Base-by-base conservation (phyloP, 2,113 vertebrate genomes). In the Nymphicus hollandicus region DNA sequence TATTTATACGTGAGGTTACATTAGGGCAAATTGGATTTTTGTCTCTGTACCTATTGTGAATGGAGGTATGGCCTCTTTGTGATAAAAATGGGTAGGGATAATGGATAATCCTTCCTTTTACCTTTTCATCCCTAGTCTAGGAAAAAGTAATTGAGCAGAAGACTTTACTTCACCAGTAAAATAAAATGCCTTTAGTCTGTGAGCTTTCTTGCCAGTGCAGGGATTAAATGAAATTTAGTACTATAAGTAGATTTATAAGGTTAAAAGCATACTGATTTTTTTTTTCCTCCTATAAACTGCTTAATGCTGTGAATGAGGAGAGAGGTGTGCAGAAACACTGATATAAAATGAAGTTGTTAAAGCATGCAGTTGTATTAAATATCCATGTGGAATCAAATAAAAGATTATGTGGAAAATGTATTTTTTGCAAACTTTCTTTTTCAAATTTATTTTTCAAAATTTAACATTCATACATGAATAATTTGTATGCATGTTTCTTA, bases 41-140 rank as follows among this genome's bases (percentile, higher is more conserved):
- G 33, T 90, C 43, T 90, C 69, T 90, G 7, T 88, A 25, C 11
- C 53, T 91, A 4, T 74, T 90, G 44, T 92, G 65, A 61, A 37
- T 44, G 43, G 69, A 88, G 19, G 55, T 65, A 92, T 76, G 91
- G 86, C 79, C 31, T 65, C 73, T 94, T 84, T 91, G 73, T 87
- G 96, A 93, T 96, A 93, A 92, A 88, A 94, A 84, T 3, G 14
- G 27, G 29, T 64, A 72, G 24, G 73, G 47, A 93, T 89, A 93
- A 91, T 72, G 47, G 80, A 86, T 94, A 94, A 95, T 95, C 69
- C 61, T 29, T 92, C 31, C 52, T 93, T 88, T 89, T 89, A 89
- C 53, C 49, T 16, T 69, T 37, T 47, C 31, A 55, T 84, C 47
- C 52, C 11, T n/a, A 49, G 61, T 68, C 86, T 78, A 69, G 78